These are phyloP conservation scores for Dendrocopos noguchii DNA, from an alignment of 2,113 vertebrate species.

Conservation along the genomic window DNA sequence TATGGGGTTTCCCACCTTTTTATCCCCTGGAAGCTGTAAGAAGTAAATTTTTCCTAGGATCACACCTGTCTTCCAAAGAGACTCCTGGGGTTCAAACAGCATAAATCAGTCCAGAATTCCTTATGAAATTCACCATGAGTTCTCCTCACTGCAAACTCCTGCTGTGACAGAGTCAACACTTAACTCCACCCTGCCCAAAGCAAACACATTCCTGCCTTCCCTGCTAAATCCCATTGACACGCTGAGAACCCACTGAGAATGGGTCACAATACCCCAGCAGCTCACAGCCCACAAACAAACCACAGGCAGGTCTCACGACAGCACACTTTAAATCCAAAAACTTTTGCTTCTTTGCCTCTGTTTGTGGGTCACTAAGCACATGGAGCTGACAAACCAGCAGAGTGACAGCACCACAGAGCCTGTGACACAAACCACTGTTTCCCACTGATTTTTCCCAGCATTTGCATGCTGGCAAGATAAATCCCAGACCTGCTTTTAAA, in stretches of 20 bases:
- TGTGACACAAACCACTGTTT: neutral
- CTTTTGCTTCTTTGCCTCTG: neutral
- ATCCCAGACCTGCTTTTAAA: neutral
- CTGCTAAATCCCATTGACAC: neutral
- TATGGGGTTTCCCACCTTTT: neutral
- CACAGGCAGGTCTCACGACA: rapidly evolving
- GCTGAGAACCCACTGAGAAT: rapidly evolving
- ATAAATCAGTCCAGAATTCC: neutral
- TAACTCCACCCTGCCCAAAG: neutral
- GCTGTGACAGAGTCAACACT: neutral
- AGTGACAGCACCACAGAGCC: neutral
- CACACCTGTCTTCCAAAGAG: neutral
- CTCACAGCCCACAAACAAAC: neutral
- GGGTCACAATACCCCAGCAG: neutral
- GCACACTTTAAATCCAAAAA: neutral
- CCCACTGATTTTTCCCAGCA: rapidly evolving
- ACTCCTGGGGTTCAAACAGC: neutral
- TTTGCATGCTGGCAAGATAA: rapidly evolving
- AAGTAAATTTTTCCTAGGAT: neutral
- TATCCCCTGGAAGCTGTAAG: no score
- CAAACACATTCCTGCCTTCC: neutral
- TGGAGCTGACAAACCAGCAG: neutral
- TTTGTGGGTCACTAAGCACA: neutral
- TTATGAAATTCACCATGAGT: neutral
- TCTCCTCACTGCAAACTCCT: neutral